These are phyloP conservation scores for Polydrusus cervinus DNA, from an alignment of 2,888 invertebrate species.

Conservation along the genomic window DNA sequence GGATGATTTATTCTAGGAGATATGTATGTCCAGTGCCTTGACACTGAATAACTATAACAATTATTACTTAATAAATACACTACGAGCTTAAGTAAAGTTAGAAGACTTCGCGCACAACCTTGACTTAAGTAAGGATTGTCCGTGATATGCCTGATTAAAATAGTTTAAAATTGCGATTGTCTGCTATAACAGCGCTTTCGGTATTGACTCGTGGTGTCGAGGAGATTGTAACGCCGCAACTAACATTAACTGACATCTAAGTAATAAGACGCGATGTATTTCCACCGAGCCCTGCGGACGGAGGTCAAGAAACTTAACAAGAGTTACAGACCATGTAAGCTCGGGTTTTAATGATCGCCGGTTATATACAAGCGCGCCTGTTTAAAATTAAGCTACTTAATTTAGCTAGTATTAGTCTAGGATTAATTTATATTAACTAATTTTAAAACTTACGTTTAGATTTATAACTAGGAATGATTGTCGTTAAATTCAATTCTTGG, in stretches of 20 bases:
- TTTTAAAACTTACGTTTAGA: constrained; percentile 52
- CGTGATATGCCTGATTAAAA: constrained; percentile 40
- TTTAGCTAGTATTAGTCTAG: constrained; percentile 30
- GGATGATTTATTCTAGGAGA: constrained; percentile 30
- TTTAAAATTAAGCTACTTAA: constrained; percentile 37
- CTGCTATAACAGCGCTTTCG: constrained; percentile 34
- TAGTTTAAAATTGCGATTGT: constrained; percentile 47
- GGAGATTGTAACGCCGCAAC: constrained; percentile 49
- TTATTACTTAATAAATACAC: constrained; percentile 26
- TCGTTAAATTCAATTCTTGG: constrained; percentile 70
- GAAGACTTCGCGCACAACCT: constrained; percentile 52
- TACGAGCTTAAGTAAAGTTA: constrained; percentile 29
- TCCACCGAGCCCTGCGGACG: constrained; percentile 49
- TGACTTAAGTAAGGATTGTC: constrained; percentile 50
- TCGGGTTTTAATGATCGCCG: constrained; percentile 33
- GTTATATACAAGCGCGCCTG: constrained; percentile 35
- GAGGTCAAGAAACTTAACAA: constrained; percentile 51
- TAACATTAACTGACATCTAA: constrained; percentile 45
- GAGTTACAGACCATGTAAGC: constrained; percentile 49
- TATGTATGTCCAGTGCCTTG: constrained; percentile 36
- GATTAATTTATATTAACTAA: constrained; percentile 37
- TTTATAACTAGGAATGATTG: constrained; percentile 67
- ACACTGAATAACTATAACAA: constrained; percentile 25
- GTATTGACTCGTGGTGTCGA: constrained; percentile 52
- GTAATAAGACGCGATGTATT: constrained; percentile 36